Evolutionary conservation across 2,888 invertebrate species (phyloP).

Genomic region (Leistus spinibarbis): DNA sequence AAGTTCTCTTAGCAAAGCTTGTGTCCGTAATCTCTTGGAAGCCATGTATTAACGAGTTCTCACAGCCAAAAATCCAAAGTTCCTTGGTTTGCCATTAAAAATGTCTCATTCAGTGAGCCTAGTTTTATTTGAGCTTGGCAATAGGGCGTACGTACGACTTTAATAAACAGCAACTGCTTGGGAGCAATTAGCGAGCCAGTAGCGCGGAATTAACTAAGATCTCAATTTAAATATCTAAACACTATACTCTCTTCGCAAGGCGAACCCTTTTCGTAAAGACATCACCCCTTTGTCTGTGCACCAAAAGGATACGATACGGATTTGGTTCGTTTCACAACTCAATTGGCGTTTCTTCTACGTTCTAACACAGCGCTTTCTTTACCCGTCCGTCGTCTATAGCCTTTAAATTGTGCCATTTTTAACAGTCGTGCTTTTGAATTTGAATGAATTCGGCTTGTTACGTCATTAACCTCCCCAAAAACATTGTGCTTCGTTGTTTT

Average conservation of each 20-base stretch:
- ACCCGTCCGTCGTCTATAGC: background rate
- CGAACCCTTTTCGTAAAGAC: background rate
- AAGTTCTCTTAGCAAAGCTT: background rate
- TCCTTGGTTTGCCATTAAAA: slow-evolving; percentile 23
- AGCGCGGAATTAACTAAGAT: slow-evolving; percentile 58
- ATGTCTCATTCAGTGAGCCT: slow-evolving; percentile 23
- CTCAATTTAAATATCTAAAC: slow-evolving; percentile 58
- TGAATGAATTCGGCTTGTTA: background rate
- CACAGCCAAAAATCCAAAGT: background rate
- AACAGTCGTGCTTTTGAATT: slow-evolving; percentile 37
- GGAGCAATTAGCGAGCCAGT: slow-evolving; percentile 57
- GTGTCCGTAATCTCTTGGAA: background rate
- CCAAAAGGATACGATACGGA: background rate
- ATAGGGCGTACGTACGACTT: slow-evolving; percentile 4
- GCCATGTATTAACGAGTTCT: slow-evolving; percentile 14
- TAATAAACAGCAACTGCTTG: slow-evolving; percentile 38
- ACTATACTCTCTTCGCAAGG: slow-evolving; percentile 32
- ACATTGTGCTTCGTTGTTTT: too few relatives aligned
- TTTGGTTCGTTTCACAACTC: slow-evolving; percentile 35
- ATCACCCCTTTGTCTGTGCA: background rate
- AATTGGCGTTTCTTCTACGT: slow-evolving; percentile 36
- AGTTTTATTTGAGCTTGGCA: slow-evolving; percentile 25
- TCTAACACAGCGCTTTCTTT: background rate
- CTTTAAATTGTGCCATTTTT: slow-evolving; percentile 37
- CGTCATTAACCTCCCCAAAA: background rate